These are phyloP conservation scores for Drosophila suzukii DNA, from an alignment of 1,140 invertebrate species.

Conservation along the genomic window DNA sequence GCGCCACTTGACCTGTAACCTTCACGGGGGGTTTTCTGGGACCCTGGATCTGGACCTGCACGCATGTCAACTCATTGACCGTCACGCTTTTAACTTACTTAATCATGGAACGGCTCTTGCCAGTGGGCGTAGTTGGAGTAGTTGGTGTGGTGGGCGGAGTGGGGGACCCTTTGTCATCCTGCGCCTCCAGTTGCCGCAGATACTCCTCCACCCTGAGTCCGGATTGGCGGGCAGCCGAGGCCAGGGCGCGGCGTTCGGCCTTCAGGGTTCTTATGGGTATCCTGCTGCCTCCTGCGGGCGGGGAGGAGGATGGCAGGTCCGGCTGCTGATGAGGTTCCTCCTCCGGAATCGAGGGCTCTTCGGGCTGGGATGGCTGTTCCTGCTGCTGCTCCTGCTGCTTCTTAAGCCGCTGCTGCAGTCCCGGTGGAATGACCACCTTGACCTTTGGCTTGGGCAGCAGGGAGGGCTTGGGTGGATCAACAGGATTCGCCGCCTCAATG, in stretches of 20 bases:
- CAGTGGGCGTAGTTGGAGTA: conserved; percentile 61
- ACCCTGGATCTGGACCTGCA: conserved; percentile 1
- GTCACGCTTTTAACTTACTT: conserved; percentile 78
- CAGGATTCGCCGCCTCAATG: conserved; percentile 30
- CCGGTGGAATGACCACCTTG: conserved; percentile 82
- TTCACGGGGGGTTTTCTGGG: conserved; percentile 11
- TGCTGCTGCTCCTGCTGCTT: conserved; percentile 59
- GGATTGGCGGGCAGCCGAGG: conserved; percentile 67
- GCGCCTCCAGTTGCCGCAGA: conserved; percentile 42
- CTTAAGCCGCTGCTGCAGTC: conserved; percentile 68
- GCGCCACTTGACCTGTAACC: conserved; percentile 55
- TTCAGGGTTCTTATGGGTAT: conserved; percentile 83
- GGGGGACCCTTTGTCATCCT: conserved; percentile 22
- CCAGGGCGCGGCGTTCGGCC: conserved; percentile 75
- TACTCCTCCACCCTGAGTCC: conserved; percentile 64
- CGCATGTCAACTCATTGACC: conserved; percentile 65
- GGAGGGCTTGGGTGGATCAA: conserved; percentile 72
- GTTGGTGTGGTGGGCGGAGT: conserved; percentile 33
- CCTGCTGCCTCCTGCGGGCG: conserved; percentile 62
- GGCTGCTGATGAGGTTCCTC: conserved; percentile 23
- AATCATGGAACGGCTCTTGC: conserved; percentile 90
- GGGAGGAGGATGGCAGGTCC: conserved; percentile 24
- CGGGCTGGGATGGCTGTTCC: conserved; percentile 38
- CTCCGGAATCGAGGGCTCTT: conserved; percentile 58
- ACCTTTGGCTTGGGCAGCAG: conserved; percentile 83